phyloP scores from a whole-genome alignment of 2,888 invertebrate genomes.

The Pristionchus arcanus region DNA sequence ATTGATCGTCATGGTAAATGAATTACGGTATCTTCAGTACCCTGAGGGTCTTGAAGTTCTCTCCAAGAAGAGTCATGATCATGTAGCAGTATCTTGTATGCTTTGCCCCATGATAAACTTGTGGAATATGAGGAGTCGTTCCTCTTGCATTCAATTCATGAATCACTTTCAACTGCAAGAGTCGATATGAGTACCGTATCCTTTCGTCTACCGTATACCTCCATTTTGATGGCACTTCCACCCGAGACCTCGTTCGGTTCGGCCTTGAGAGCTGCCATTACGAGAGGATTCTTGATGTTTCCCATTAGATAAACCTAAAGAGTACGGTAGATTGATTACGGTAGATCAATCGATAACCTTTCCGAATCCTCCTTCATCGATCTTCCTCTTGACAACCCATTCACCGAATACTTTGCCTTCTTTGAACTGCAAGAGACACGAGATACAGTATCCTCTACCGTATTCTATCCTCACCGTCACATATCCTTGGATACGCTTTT shows the following conservation, averaged over 20 bases:
- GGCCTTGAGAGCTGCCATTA: constrained; percentile 70
- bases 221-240: constrained; percentile 73
- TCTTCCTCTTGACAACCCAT: constrained; percentile 65
- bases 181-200: background rate
- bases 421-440: background rate
- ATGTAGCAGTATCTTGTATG: constrained; percentile 69
- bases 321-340: background rate
- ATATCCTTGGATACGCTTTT: constrained; percentile 21
- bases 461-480: background rate
- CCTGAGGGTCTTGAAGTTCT: constrained; percentile 66
- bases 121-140: constrained; percentile 68
- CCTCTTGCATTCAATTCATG: constrained; percentile 62
- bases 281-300: constrained; percentile 28
- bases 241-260: constrained; percentile 73
- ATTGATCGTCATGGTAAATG: background rate
- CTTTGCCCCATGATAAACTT: constrained; percentile 66
- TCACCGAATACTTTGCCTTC: constrained; percentile 63
- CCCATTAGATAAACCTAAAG: constrained; percentile 56
- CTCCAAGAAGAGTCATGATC: constrained; percentile 73
- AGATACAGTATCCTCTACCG: constrained; percentile 7
- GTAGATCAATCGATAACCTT: constrained; percentile 61
- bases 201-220: background rate
- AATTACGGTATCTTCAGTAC: constrained; percentile 16
- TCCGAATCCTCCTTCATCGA: constrained; percentile 76
- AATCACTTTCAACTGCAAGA: constrained; percentile 62